phyloP scores from a whole-genome alignment of 2,797 vertebrate species.

The Rhinatrema bivittatum region DNA sequence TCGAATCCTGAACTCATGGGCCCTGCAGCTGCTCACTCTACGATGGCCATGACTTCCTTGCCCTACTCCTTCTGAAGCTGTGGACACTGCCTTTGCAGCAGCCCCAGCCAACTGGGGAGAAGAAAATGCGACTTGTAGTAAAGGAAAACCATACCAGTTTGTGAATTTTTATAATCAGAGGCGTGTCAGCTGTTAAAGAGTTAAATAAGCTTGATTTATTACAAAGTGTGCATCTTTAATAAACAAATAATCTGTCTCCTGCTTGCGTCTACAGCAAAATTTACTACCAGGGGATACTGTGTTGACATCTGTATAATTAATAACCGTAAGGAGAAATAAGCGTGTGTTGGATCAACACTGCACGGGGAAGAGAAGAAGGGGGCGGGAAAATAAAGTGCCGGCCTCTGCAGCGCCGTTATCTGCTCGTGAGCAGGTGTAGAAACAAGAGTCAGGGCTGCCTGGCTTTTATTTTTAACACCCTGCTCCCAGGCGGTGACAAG shows the following conservation, averaged over 20 bases:
- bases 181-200: not conserved
- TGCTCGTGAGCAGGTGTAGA: slow-evolving; percentile 46
- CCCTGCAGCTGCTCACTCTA: too few species aligned
- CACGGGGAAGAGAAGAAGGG: too few species aligned
- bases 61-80: too few species aligned
- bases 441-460: slow-evolving; percentile 37
- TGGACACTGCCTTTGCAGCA: too few species aligned
- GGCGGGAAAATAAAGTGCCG: too few species aligned
- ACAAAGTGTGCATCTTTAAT: not conserved
- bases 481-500: slow-evolving; percentile 84
- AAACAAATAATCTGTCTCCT: slow-evolving; percentile 3
- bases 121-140: too few species aligned
- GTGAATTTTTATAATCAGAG: too few species aligned
- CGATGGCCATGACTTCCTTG: too few species aligned
- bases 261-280: not conserved
- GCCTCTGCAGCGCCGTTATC: too few species aligned
- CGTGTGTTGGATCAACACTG: fast-evolving
- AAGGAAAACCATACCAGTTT: too few species aligned
- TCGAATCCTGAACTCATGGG: too few species aligned
- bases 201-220: not conserved
- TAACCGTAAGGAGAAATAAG: not conserved
- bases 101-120: too few species aligned
- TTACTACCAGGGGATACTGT: fast-evolving
- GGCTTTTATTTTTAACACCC: slow-evolving; percentile 86
- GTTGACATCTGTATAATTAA: not conserved